Evolutionary conservation across 2,888 invertebrate species (phyloP), one percentile per base, ranked within the genome.

Genomic region (Latrodectus hesperus): DNA sequence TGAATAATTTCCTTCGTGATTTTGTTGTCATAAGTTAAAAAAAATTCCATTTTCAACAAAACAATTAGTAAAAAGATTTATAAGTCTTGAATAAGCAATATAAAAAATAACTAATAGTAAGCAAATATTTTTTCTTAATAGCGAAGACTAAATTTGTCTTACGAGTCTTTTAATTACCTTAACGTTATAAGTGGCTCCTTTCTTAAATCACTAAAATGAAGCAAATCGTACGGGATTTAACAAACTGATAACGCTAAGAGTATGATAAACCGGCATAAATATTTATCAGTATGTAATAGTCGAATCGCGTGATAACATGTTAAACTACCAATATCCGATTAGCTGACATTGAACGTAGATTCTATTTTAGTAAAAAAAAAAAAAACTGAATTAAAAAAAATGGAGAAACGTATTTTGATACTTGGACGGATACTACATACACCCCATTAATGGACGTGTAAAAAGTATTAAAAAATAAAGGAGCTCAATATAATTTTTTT

Each of bases 221-320:
- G 38, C 53, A 52, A 17, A 77, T 38, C 67, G 49, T 67, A 67
- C 55, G 70, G 22, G 17, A n/a, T 67, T 78, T 84, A 72, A 73
- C 64, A 38, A n/a, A 17, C 84, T n/a, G 64, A 71, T 71, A 83
- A 77, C 49, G 68, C 17, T 52, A 65, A 74, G 51, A 77, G 74
- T 85, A 51, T 79, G 79, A 85, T 79, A 79, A 85, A 72, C 55
- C 79, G 51, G 74, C 78, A 85, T 85, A 85, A 73, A 85, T 85
- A 85, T 85, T 85, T 85, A 85, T 78, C 78, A 79, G 84, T 74
- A 26, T 85, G 60, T 85, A 85, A 85, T 85, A 85, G 84, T 79
- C 74, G 60, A 49, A 85, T 85, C 14, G 84, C 84, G 84, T 85
- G 84, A 51, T 68, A 38, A 49, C 38, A 67, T 67, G 22, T 67